A percentile compares a stretch with the other conserved stretches of the same genome.
Conservation (phyloP, 1,140 invertebrate genomes). For the Meloidogyne hapla region DNA sequence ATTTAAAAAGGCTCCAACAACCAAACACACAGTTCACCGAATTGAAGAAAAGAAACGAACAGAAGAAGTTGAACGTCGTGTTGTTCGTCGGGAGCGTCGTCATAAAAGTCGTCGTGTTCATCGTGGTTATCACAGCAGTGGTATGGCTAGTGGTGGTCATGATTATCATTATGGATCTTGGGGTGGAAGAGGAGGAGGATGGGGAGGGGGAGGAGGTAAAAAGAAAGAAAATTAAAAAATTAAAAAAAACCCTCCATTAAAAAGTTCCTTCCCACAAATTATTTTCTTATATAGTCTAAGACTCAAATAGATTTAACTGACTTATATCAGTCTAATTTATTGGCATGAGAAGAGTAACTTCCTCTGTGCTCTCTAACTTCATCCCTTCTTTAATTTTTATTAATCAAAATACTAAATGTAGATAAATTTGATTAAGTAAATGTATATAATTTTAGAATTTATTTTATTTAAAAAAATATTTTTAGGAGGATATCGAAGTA, state of each 20-base stretch:
- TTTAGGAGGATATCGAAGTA: conserved; percentile 37
- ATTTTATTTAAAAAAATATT: conserved; percentile 2
- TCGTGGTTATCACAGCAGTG: conserved; percentile 43
- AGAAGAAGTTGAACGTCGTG: conserved; percentile 58
- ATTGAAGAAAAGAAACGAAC: conserved; percentile 60
- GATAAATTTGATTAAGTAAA: no score
- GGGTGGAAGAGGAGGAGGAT: conserved; percentile 29
- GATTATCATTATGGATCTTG: conserved; percentile 36
- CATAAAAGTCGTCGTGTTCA: conserved; percentile 55
- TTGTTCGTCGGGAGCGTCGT: conserved; percentile 45
- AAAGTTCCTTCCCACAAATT: no score
- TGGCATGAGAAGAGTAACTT: no score
- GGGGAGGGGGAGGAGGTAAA: neutral
- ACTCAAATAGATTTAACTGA: no score
- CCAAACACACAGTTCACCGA: conserved; percentile 60
- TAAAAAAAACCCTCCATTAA: no score
- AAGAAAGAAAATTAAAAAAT: neutral
- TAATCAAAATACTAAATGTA: no score
- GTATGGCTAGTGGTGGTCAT: conserved; percentile 18
- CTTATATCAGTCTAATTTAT: no score
- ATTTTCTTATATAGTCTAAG: no score
- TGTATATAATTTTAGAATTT: no score
- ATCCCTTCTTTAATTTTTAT: no score
- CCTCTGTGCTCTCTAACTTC: no score
- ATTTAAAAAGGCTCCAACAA: conserved; percentile 36